Base-by-base conservation (phyloP, 2,797 vertebrate species). In the Paguma larvata region DNA sequence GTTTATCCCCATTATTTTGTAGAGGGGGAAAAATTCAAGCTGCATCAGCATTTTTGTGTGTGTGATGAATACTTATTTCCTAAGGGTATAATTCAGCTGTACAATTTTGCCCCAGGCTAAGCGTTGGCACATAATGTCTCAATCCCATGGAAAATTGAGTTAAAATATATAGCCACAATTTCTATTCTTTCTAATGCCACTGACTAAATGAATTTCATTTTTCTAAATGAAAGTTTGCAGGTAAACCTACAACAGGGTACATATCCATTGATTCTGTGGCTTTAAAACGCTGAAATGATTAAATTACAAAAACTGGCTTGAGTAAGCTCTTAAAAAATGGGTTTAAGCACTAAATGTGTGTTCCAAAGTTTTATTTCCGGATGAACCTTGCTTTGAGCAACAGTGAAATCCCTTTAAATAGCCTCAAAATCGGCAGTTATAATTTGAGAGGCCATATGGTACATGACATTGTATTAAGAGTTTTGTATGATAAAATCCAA, bases 1-100 rank as follows among this genome's bases (percentile, higher is more conserved):
- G 93, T 94, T 98, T 96, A 95, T 89, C 59, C 62, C 97, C 30
- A 83, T 97, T 97, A 96, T 97, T 91, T 93, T 97, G 48, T 92
- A 70, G 13, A 97, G 25, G 62, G 79, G 9, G 25, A 89, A 79
- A 94, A 94, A 91, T 82, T 94, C 90, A 95, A 85, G 23, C 86
- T 93, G 63, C 0, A 0, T 98, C 97, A 97, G 92, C 6, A 10
- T 91, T 56, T 94, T 10, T 75, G 34, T 63, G 38, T 73, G 44
- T 79, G 83, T 92, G 94, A 92, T 82, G 95, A 96, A 97, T 94
- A 91, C 51, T 86, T 97, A 67, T 92, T 97, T 98, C 96, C 94
- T 93, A 65, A 68, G 93, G 93, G 59, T 97, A 89, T 65, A 84
- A 85, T 98, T 97, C 95, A 85, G 67, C 25, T 87, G 25, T 85